phyloP scores from a whole-genome alignment of 2,888 invertebrate genomes.

The Drosophila flavopinicola region DNA sequence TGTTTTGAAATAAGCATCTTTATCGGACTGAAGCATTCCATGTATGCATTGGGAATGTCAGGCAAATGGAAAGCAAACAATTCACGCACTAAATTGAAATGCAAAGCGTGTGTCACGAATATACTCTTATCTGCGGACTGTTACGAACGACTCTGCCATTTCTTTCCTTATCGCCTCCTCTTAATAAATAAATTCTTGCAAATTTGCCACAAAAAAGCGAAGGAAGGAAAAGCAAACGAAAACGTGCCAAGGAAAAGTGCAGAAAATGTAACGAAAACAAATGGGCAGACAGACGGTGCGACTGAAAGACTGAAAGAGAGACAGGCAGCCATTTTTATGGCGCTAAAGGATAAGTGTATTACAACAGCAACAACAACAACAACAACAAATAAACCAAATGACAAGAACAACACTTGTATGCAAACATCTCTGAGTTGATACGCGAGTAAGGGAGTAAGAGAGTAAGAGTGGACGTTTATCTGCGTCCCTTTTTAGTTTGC shows the following conservation, averaged over 20 bases:
- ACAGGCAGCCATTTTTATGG: constrained; percentile 63
- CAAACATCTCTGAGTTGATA: constrained; percentile 7
- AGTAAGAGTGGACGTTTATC: not conserved
- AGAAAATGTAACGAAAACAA: constrained; percentile 46
- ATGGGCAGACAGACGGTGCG: constrained; percentile 19
- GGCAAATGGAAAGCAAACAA: constrained; percentile 44
- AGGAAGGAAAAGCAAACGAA: not conserved
- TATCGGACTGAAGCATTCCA: constrained; percentile 8
- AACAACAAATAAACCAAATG: too few relatives aligned
- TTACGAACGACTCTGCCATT: constrained; percentile 9
- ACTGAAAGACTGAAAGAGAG: constrained; percentile 25
- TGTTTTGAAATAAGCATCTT: constrained; percentile 20
- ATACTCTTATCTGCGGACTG: constrained; percentile 44
- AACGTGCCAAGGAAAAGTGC: constrained; percentile 29
- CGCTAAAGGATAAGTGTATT: constrained; percentile 66
- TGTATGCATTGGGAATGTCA: constrained; percentile 17
- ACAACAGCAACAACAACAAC: constrained; percentile 46
- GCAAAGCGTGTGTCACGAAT: constrained; percentile 58
- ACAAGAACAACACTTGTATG: constrained; percentile 20
- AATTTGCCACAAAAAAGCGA: constrained; percentile 38
- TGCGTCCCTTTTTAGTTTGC: constrained; percentile 20
- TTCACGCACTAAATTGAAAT: constrained; percentile 66
- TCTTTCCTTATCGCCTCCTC: constrained; percentile 2
- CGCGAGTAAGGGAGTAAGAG: not conserved
- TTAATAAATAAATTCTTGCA: constrained; percentile 63